Percentiles rank a stretch among this genome's conserved stretches.
phyloP scores from a whole-genome alignment of 2,113 vertebrate species.

The Herpailurus yagouaroundi region DNA sequence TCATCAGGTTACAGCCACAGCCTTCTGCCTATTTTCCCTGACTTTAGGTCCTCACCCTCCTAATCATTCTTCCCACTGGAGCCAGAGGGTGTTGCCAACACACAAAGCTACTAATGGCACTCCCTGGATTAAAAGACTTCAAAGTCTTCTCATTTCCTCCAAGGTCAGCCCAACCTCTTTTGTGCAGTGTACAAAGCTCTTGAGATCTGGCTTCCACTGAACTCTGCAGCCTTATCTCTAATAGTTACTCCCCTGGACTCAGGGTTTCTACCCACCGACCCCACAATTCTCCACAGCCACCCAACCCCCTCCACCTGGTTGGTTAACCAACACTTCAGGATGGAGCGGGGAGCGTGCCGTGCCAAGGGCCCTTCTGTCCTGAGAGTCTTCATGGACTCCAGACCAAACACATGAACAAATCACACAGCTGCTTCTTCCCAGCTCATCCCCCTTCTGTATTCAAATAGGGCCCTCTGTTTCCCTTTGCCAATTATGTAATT shows the following conservation, averaged over 20 bases:
- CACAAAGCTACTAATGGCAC: neutral
- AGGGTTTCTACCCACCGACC: neutral
- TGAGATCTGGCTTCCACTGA: neutral
- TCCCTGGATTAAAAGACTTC: conserved; percentile 3
- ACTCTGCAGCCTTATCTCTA: neutral
- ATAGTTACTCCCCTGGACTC: neutral
- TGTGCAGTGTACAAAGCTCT: neutral
- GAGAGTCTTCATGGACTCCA: neutral
- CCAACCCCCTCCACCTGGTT: neutral
- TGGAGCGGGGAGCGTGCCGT: neutral
- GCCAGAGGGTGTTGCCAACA: neutral
- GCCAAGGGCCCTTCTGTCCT: neutral
- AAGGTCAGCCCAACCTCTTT: neutral
- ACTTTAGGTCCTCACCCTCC: neutral
- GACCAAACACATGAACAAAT: neutral
- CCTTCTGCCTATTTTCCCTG: neutral
- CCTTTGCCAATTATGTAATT: neutral
- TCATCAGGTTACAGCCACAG: neutral
- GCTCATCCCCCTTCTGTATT: neutral
- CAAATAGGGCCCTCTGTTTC: neutral
- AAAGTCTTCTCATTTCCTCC: neutral
- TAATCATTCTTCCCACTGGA: neutral
- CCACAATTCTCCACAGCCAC: neutral
- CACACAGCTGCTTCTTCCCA: neutral
- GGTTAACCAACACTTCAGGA: neutral